Conservation (phyloP, 2,797 vertebrate species). For the Anas capensis region DNA sequence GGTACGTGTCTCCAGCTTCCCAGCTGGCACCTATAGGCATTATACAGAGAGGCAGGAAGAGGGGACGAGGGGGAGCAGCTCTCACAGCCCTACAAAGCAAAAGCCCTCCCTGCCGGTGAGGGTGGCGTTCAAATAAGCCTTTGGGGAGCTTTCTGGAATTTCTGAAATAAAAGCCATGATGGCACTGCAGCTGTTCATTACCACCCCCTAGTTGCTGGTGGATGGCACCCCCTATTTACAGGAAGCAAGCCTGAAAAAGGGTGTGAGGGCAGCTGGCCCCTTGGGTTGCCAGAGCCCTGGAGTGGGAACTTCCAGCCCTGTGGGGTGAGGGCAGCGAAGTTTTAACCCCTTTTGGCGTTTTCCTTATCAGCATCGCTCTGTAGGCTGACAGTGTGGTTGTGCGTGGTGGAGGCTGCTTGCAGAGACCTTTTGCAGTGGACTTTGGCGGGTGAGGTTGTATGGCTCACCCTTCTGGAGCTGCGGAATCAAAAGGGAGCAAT, state of each 20-base stretch:
- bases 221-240: background rate
- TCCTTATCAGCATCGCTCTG: rapidly evolving
- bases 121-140: background rate
- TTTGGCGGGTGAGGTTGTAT: background rate
- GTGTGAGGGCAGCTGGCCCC: background rate
- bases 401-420: rapidly evolving
- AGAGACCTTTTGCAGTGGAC: background rate
- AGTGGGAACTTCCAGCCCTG: background rate
- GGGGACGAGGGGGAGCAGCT: background rate
- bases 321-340: rapidly evolving
- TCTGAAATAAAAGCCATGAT: background rate
- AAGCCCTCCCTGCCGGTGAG: background rate
- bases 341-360: background rate
- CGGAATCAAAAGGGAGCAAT: background rate
- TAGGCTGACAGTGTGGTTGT: rapidly evolving
- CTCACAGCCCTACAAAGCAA: background rate
- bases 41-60: background rate
- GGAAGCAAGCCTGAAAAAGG: background rate
- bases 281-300: background rate
- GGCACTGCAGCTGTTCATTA: background rate
- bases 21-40: background rate
- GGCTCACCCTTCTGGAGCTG: background rate
- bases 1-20: background rate
- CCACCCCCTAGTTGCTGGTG: background rate
- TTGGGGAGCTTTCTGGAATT: slow-evolving; percentile 3